Conservation (phyloP, 2,113 vertebrate genomes). For the Stigmatopora argus region DNA sequence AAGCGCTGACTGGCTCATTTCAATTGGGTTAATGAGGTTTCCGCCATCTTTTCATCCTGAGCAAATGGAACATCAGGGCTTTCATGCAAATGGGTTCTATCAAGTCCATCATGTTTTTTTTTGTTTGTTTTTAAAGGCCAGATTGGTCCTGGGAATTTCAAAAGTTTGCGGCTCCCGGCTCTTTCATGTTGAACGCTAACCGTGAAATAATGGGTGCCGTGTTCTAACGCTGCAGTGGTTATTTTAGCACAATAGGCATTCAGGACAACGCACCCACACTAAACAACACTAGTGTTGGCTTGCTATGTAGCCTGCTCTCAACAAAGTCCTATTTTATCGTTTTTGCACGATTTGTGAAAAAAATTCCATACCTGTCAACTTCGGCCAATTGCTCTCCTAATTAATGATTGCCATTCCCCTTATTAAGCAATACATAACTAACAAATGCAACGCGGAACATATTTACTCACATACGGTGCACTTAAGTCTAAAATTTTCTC, state of each 20-base stretch:
- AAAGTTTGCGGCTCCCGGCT: neutral
- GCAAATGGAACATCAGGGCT: constrained; percentile 10
- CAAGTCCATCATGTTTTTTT: neutral
- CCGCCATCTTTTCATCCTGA: constrained; percentile 5
- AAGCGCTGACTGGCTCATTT: constrained; percentile 20
- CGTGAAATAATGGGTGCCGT: neutral
- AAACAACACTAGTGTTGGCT: neutral
- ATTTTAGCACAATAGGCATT: neutral
- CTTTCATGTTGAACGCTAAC: neutral
- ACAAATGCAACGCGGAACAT: no score
- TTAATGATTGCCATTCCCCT: no score
- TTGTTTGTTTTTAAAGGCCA: neutral
- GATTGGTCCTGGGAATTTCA: neutral
- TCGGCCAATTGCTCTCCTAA: no score
- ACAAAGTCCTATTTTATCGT: constrained; percentile 14
- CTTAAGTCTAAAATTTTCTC: no score
- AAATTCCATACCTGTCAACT: no score
- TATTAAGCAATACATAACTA: no score
- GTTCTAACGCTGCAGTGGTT: neutral
- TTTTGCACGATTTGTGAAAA: constrained; percentile 15
- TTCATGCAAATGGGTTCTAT: neutral
- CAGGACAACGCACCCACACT: neutral
- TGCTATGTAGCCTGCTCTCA: neutral
- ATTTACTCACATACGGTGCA: no score
- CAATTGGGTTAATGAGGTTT: constrained; percentile 35